These are phyloP conservation scores for Chaitophorus viminalis DNA, from an alignment of 2,888 invertebrate genomes.

Conservation along the genomic window DNA sequence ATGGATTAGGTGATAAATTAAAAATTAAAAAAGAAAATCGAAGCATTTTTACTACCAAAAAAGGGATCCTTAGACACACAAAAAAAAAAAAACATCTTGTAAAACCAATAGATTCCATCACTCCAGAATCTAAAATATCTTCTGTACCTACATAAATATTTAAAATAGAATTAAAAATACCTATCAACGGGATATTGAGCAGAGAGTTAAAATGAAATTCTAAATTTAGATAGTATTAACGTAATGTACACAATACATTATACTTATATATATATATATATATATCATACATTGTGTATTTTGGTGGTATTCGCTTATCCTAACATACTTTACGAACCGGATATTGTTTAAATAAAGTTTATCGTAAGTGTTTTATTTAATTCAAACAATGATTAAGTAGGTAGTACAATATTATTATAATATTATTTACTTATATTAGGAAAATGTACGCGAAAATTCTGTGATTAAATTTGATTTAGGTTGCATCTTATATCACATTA, in stretches of 20 bases:
- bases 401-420: no score
- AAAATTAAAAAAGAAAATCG: neutral
- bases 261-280: no score
- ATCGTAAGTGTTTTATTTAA: conserved; percentile 3
- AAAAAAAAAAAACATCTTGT: no score
- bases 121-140: no score
- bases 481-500: no score
- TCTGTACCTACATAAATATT: neutral
- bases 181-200: neutral
- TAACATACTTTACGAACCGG: conserved; percentile 12
- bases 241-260: neutral
- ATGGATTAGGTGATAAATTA: neutral
- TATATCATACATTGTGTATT: neutral
- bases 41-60: no score
- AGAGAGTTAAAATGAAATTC: neutral
- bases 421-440: no score
- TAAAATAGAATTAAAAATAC: neutral
- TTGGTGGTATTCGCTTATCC: conserved; percentile 4
- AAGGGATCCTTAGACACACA: no score
- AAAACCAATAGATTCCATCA: no score
- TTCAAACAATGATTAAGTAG: neutral
- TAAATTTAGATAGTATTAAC: conserved; percentile 31
- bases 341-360: conserved; percentile 10
- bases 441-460: no score
- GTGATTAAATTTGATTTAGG: no score